These are phyloP conservation scores for Pilophorus perplexus DNA, from an alignment of 2,888 invertebrate genomes.

Conservation along the genomic window DNA sequence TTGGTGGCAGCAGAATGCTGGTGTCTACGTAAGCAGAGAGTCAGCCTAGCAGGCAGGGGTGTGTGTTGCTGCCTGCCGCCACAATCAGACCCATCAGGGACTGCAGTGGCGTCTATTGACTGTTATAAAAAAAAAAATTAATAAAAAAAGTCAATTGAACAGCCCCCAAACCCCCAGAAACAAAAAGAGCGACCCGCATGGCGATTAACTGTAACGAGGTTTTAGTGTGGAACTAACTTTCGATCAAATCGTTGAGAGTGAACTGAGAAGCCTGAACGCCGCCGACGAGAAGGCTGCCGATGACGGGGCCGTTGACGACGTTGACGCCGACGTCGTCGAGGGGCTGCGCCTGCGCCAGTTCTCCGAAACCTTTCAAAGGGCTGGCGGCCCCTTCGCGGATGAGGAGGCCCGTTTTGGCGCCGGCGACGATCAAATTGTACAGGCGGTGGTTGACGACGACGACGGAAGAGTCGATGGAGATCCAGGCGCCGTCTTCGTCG, in stretches of 20 bases:
- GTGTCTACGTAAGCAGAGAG: too few species aligned
- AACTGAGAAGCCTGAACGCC: conserved; percentile 22
- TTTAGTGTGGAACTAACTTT: conserved; percentile 13
- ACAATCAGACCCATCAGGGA: too few species aligned
- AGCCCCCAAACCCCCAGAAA: too few species aligned
- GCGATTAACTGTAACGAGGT: too few species aligned
- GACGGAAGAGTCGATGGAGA: background rate
- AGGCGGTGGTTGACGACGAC: conserved; percentile 5
- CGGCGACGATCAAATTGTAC: conserved; percentile 12
- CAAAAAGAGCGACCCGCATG: too few species aligned
- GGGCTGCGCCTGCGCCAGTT: background rate
- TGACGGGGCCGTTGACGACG: conserved; percentile 19
- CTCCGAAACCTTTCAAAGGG: conserved; percentile 19
- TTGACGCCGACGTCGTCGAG: background rate
- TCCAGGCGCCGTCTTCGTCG: conserved; percentile 31
- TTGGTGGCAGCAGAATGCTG: too few species aligned
- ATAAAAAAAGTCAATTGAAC: too few species aligned
- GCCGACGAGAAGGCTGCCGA: conserved; percentile 16
- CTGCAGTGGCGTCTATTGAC: too few species aligned
- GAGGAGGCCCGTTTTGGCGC: conserved; percentile 13
- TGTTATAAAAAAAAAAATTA: too few species aligned
- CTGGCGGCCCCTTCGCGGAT: conserved; percentile 22
- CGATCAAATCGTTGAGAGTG: conserved; percentile 24
- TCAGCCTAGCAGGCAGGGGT: too few species aligned
- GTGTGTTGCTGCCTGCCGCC: too few species aligned